Conservation (phyloP, 1,140 invertebrate genomes). For the Pseudomyrmex pallidus region DNA sequence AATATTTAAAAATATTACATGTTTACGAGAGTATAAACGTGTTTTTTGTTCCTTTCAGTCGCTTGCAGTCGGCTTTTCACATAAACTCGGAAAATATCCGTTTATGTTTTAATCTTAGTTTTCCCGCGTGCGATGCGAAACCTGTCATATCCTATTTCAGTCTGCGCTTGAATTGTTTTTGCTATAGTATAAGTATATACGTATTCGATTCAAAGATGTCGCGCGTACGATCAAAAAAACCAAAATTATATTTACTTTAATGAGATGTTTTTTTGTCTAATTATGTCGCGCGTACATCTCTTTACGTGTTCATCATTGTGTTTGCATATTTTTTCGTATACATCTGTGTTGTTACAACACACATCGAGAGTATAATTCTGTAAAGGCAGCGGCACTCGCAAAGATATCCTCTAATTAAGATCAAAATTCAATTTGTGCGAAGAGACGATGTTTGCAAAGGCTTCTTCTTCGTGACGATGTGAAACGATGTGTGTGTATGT, state of each 20-base stretch:
- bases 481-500: background rate
- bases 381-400: background rate
- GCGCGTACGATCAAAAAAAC: background rate
- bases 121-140: background rate
- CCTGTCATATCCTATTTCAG: background rate
- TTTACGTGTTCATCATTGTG: no score
- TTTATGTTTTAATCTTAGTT: slow-evolving; percentile 11
- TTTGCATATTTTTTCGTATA: no score
- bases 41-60: background rate
- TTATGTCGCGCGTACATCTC: no score
- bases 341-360: no score
- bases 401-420: background rate
- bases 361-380: background rate
- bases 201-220: background rate
- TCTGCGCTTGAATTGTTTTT: background rate
- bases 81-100: slow-evolving; percentile 31
- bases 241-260: background rate
- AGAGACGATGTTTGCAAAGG: background rate
- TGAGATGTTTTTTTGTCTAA: no score
- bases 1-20: background rate
- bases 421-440: background rate
- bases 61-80: background rate
- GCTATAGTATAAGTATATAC: background rate
- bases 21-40: background rate
- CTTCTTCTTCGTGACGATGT: background rate